Conservation (phyloP, 92 coral and sea anemone species). For the Epizoanthus illoricatus region DNA sequence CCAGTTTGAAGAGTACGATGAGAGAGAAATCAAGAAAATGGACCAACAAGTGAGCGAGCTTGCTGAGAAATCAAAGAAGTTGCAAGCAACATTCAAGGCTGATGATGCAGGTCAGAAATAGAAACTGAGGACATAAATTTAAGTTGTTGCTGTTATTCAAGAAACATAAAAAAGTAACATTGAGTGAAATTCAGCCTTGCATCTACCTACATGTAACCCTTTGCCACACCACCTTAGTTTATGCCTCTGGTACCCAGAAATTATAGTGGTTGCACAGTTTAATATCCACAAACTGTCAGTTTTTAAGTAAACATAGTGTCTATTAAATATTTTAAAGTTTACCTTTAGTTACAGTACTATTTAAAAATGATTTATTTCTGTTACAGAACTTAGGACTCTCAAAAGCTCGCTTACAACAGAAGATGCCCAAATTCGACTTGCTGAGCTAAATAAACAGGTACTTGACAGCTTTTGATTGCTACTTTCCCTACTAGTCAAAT, state of each 20-base stretch:
- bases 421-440: constrained; percentile 75
- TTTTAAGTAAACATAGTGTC: no score
- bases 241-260: no score
- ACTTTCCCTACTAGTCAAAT: constrained; percentile 49
- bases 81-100: constrained; percentile 72
- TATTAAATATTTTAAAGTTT: background rate
- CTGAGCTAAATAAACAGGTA: constrained; percentile 74
- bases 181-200: background rate
- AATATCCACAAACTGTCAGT: no score
- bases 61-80: constrained; percentile 65
- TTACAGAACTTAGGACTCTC: constrained; percentile 69
- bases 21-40: constrained; percentile 75
- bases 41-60: constrained; percentile 64
- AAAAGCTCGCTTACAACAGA: constrained; percentile 86
- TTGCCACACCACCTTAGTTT: no score
- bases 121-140: background rate
- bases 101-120: constrained; percentile 73
- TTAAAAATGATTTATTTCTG: background rate
- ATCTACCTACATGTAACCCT: no score
- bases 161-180: background rate
- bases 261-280: no score
- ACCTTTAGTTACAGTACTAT: no score
- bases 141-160: background rate
- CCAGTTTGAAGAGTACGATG: constrained; percentile 91
- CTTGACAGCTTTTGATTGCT: background rate